Conservation (phyloP, 2,888 invertebrate genomes). For the Altica lythri region DNA sequence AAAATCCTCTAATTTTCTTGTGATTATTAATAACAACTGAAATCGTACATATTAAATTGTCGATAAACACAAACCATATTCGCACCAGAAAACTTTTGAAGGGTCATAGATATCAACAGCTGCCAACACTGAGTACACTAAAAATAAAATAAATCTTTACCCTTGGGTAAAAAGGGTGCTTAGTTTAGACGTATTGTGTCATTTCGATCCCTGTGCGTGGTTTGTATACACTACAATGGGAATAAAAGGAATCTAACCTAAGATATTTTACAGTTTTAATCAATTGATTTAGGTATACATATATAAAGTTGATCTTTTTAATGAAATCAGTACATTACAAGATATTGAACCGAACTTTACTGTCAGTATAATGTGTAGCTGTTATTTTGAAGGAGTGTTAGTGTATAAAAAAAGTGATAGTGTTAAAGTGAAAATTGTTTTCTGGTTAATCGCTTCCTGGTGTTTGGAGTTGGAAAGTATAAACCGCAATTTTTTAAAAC, state of each 20-base stretch:
- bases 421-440: too few relatives aligned
- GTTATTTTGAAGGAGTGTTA: too few relatives aligned
- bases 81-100: constrained; percentile 1
- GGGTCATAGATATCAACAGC: constrained; percentile 3
- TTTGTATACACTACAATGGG: constrained; percentile 6
- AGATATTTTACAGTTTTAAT: constrained; percentile 2
- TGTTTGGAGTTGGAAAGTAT: constrained; percentile 28
- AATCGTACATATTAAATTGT: too few relatives aligned
- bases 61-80: not conserved
- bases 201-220: constrained; percentile 12
- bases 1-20: too few relatives aligned
- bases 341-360: too few relatives aligned
- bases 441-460: constrained; percentile 24
- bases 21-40: too few relatives aligned
- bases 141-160: constrained; percentile 12
- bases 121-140: constrained; percentile 5
- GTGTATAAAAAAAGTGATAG: too few relatives aligned
- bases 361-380: too few relatives aligned
- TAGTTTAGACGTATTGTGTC: constrained; percentile 13
- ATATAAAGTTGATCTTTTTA: too few relatives aligned
- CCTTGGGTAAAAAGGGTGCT: constrained; percentile 9
- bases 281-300: not conserved
- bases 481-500: constrained; percentile 6
- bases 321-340: too few relatives aligned
- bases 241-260: not conserved